A percentile compares a stretch with the other conserved stretches of the same genome.
Conservation (phyloP, 2,888 invertebrate genomes). For the Melinaea menophilus region DNA sequence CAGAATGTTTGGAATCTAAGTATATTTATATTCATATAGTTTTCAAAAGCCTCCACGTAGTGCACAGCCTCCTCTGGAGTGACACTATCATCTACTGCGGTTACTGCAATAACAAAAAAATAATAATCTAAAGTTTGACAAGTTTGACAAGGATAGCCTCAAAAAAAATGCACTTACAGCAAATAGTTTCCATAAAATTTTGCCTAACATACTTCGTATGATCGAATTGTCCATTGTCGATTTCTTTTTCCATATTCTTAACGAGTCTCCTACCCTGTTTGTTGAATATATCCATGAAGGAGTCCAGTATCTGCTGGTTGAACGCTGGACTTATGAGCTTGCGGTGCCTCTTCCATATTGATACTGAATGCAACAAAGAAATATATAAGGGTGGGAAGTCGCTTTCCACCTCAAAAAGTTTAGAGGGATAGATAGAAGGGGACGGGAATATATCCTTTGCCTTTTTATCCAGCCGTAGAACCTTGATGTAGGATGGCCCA, state of each 20-base stretch:
- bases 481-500: no score
- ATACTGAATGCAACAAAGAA: conserved; percentile 31
- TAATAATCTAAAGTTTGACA: background rate
- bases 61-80: conserved; percentile 37
- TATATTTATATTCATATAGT: conserved; percentile 33
- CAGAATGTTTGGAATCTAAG: conserved; percentile 39
- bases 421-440: no score
- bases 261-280: conserved; percentile 36
- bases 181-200: conserved; percentile 41
- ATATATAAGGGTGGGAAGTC: no score
- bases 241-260: conserved; percentile 32
- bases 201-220: conserved; percentile 36
- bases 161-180: conserved; percentile 39
- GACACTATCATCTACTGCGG: conserved; percentile 39
- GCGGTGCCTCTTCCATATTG: conserved; percentile 46
- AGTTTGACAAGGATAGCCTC: no score
- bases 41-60: conserved; percentile 38
- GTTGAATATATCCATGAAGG: conserved; percentile 43
- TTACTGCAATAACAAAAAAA: conserved; percentile 31
- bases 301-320: conserved; percentile 39
- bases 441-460: no score
- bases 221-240: conserved; percentile 40
- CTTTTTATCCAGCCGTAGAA: no score
- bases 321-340: conserved; percentile 47
- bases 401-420: no score